Evolutionary conservation across 2,888 invertebrate species (phyloP), one percentile per base, ranked within the genome.

Genomic region (Drosophila falleni): DNA sequence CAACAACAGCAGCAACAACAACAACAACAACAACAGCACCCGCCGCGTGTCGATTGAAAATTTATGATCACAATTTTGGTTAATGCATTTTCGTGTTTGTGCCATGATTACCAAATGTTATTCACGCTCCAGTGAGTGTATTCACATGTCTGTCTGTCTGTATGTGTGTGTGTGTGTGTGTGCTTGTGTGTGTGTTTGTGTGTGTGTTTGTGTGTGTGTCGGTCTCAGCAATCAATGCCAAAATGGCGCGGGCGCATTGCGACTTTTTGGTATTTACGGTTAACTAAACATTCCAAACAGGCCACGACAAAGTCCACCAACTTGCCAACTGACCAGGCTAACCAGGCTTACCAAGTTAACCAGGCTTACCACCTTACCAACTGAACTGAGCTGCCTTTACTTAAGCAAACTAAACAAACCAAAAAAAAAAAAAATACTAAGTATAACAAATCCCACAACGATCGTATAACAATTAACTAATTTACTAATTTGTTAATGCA

Each of bases 61-160:
- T 92, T 92, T 92, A 92, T 92, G 92, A 92, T 91, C 91, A 88
- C 92, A 91, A 92, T 92, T 91, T 92, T 91, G 89, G 91, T 92
- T 92, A 92, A 92, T 92, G 91, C 91, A 91, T 91, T 92, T 91
- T 90, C 91, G 89, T 92, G 92, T 92, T 87, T 91, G 90, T 87
- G 87, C 87, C 90, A 90, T 90, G 91, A 91, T 90, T 90, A 85
- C 89, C 87, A 86, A 90, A 90, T 91, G 90, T 89, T 90, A 90
- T 90, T 89, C 90, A 87, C 89, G 90, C 89, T 82, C 81, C 78
- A 80, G 75, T 75, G 83, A 79, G 71, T 83, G 79, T 75, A 79
- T 71, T 77, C 71, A 76, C 77, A 76, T 76, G 68, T 68, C 42
- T 59, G 67, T 39, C 29, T 62, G 19, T 59, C 11, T 55, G 23